phyloP scores from a whole-genome alignment of 1,140 invertebrate genomes.

The Brachionus koreanus region DNA sequence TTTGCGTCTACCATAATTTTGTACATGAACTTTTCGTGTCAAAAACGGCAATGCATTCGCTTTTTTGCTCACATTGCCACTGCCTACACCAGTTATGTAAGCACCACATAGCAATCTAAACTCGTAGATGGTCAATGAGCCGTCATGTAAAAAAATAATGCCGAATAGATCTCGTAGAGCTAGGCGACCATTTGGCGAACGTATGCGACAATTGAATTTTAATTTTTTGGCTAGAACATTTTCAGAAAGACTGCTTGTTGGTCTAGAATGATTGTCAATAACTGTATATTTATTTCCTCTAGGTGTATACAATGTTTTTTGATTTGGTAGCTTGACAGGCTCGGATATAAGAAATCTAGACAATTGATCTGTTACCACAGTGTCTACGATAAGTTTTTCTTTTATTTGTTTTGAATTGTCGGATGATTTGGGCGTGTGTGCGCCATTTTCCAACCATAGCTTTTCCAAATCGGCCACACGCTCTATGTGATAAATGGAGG shows the following conservation, averaged over 20 bases:
- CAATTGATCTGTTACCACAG: conserved; percentile 29
- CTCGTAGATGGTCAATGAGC: conserved; percentile 35
- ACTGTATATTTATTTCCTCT: neutral
- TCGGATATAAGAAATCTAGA: neutral
- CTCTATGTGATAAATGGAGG: neutral
- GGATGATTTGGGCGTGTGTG: neutral
- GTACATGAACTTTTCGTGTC: neutral
- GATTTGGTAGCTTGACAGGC: neutral
- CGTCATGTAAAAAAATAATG: conserved; percentile 17
- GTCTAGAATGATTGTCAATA: conserved; percentile 24
- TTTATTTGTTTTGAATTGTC: conserved; percentile 8
- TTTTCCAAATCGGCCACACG: conserved; percentile 38
- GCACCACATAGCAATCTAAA: conserved; percentile 31
- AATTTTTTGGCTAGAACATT: conserved; percentile 25
- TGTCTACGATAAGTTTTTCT: conserved; percentile 33
- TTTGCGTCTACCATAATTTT: neutral
- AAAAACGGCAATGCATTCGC: conserved; percentile 39
- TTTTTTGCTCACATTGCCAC: conserved; percentile 37
- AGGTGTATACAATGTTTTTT: neutral
- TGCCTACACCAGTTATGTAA: neutral
- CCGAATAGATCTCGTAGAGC: conserved; percentile 19
- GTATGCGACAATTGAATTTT: conserved; percentile 39
- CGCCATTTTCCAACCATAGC: conserved; percentile 11
- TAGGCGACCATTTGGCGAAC: conserved; percentile 20
- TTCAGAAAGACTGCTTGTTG: conserved; percentile 11